These are phyloP conservation scores for Aptenodytes forsteri DNA, from an alignment of 2,113 vertebrate species.

Conservation along the genomic window DNA sequence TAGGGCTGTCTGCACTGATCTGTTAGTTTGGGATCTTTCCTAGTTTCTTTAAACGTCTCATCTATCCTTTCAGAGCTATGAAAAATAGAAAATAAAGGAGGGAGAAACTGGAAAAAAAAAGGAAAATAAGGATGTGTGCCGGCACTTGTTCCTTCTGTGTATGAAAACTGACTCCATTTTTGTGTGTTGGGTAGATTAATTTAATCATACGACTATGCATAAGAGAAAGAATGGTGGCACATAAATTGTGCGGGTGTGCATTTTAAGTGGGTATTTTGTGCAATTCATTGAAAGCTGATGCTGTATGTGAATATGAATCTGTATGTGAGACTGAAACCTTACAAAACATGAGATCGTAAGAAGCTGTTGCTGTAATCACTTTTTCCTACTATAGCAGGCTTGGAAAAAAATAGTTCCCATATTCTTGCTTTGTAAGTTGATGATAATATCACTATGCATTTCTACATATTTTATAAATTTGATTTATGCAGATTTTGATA, in stretches of 20 bases:
- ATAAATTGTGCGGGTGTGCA: slow-evolving; percentile 51
- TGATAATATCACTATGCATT: slow-evolving; percentile 85
- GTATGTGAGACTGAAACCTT: slow-evolving; percentile 66
- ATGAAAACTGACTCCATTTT: slow-evolving; percentile 63
- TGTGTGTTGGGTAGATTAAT: slow-evolving; percentile 63
- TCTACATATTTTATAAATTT: slow-evolving; percentile 86
- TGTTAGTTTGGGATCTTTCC: slow-evolving; percentile 51
- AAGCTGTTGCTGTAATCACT: slow-evolving; percentile 74
- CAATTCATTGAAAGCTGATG: slow-evolving; percentile 69
- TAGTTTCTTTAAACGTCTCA: slow-evolving; percentile 57
- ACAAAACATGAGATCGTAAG: slow-evolving; percentile 50
- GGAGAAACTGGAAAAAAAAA: slow-evolving; percentile 39
- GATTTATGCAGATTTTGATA: slow-evolving; percentile 88
- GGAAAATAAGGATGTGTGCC: background rate
- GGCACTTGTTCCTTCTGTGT: slow-evolving; percentile 62
- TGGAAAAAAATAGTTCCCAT: slow-evolving; percentile 74
- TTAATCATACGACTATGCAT: slow-evolving; percentile 78
- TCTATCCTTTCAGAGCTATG: slow-evolving; percentile 42
- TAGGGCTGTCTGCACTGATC: slow-evolving; percentile 52
- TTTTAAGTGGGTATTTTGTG: slow-evolving; percentile 74
- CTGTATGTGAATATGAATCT: slow-evolving; percentile 65
- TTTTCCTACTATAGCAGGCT: slow-evolving; percentile 75
- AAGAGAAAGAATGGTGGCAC: slow-evolving; percentile 71
- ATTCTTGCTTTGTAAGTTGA: slow-evolving; percentile 80
- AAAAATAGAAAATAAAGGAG: slow-evolving; percentile 60